These are phyloP conservation scores for Charina bottae DNA, from an alignment of 2,113 vertebrate genomes.

Conservation along the genomic window DNA sequence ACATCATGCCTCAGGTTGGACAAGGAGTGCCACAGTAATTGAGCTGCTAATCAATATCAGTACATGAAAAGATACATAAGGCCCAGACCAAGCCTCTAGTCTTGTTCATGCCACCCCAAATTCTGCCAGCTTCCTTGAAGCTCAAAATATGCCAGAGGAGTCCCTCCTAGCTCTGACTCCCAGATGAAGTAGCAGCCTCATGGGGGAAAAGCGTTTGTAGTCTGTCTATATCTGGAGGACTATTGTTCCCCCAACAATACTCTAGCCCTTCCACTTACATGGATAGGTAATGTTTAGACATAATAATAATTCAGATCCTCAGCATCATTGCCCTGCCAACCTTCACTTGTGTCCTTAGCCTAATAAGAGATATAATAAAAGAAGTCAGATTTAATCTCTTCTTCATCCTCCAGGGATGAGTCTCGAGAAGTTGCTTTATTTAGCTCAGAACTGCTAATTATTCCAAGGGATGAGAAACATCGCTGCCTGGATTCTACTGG, in stretches of 20 bases:
- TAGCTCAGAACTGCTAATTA: neutral
- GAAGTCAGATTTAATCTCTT: neutral
- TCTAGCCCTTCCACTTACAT: no score
- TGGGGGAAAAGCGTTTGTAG: no score
- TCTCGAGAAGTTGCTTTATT: neutral
- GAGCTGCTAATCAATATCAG: neutral
- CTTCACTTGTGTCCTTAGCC: neutral
- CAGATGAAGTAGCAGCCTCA: no score
- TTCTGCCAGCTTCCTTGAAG: no score
- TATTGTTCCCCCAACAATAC: no score
- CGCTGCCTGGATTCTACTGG: neutral
- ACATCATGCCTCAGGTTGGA: neutral
- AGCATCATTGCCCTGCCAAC: no score
- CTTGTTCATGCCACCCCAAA: neutral
- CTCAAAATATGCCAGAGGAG: no score
- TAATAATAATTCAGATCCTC: neutral
- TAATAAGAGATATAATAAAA: neutral
- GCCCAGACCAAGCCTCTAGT: neutral
- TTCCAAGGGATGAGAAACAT: neutral
- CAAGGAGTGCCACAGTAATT: neutral
- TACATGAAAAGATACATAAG: neutral
- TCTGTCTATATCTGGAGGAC: no score
- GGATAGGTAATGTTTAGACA: neutral
- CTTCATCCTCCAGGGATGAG: neutral
- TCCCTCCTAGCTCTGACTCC: no score